phyloP scores from a whole-genome alignment of 2,888 invertebrate species.

The Trissolcus japonicus region DNA sequence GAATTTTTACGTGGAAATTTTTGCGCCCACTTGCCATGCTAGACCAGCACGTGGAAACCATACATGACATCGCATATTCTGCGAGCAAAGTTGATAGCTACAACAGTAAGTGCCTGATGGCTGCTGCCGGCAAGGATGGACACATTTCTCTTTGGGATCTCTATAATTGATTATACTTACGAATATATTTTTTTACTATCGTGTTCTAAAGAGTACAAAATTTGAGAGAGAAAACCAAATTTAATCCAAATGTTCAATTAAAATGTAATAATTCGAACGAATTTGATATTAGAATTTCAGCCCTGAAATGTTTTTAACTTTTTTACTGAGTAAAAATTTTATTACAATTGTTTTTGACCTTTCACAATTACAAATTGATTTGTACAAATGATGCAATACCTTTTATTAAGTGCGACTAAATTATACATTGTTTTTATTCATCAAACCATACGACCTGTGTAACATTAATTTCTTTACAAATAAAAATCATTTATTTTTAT shows the following conservation, averaged over 20 bases:
- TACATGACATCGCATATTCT: constrained; percentile 86
- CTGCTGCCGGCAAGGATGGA: constrained; percentile 85
- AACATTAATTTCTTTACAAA: no score
- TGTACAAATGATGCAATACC: no score
- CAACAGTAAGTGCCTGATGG: constrained; percentile 85
- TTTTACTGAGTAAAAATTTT: not conserved
- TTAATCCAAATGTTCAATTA: not conserved
- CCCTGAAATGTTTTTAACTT: not conserved
- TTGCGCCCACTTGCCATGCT: constrained; percentile 84
- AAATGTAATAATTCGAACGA: not conserved
- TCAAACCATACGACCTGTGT: no score
- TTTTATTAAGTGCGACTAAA: no score
- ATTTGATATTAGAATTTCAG: not conserved
- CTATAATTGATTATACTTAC: constrained; percentile 79
- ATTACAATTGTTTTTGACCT: not conserved
- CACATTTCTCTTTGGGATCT: constrained; percentile 88
- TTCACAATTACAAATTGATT: not conserved
- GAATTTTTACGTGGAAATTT: constrained; percentile 88
- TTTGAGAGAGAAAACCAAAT: not conserved
- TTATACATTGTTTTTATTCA: no score
- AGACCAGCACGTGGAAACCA: constrained; percentile 83
- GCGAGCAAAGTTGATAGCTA: constrained; percentile 81
- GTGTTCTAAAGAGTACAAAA: constrained; percentile 7
- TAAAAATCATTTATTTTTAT: no score
- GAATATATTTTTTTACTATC: constrained; percentile 53